These are phyloP conservation scores for Drosophila atripex DNA, from an alignment of 2,888 invertebrate species.

Conservation along the genomic window DNA sequence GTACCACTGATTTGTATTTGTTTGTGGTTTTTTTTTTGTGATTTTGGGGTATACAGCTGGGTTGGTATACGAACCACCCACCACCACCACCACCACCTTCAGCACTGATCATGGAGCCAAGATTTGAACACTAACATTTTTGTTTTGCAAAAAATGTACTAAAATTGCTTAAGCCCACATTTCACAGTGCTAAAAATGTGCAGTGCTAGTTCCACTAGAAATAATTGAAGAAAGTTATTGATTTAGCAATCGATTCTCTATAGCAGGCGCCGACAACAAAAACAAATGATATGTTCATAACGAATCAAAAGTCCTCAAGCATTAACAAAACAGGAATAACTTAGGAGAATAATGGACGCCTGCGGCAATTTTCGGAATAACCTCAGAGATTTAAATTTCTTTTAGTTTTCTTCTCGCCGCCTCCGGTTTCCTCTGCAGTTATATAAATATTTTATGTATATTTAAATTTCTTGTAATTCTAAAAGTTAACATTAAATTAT, in stretches of 20 bases:
- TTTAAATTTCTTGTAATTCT: slow-evolving; percentile 56
- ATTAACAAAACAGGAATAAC: slow-evolving; percentile 36
- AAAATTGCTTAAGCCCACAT: slow-evolving; percentile 62
- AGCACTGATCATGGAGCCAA: slow-evolving; percentile 74
- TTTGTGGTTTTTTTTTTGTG: slow-evolving; percentile 1
- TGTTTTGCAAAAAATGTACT: slow-evolving; percentile 67
- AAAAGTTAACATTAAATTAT: slow-evolving; percentile 74
- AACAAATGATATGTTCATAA: slow-evolving; percentile 70
- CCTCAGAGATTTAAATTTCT: slow-evolving; percentile 8
- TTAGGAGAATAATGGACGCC: slow-evolving; percentile 30
- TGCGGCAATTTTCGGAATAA: slow-evolving; percentile 18
- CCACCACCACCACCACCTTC: too few relatives aligned
- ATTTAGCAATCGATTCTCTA: slow-evolving; percentile 46
- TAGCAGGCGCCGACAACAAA: slow-evolving; percentile 27
- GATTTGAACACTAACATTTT: slow-evolving; percentile 77
- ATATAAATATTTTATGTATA: slow-evolving; percentile 50
- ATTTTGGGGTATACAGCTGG: slow-evolving; percentile 7
- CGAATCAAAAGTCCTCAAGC: slow-evolving; percentile 28
- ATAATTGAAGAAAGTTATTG: slow-evolving; percentile 41
- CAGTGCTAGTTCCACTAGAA: slow-evolving; percentile 9
- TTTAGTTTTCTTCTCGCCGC: slow-evolving; percentile 20
- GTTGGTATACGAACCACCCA: slow-evolving; percentile 7
- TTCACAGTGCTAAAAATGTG: slow-evolving; percentile 61
- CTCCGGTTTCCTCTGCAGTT: slow-evolving; percentile 35
- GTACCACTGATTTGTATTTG: slow-evolving; percentile 32